Evolutionary conservation across 2,113 vertebrate species (phyloP).

Genomic region (Gyps fulvus): DNA sequence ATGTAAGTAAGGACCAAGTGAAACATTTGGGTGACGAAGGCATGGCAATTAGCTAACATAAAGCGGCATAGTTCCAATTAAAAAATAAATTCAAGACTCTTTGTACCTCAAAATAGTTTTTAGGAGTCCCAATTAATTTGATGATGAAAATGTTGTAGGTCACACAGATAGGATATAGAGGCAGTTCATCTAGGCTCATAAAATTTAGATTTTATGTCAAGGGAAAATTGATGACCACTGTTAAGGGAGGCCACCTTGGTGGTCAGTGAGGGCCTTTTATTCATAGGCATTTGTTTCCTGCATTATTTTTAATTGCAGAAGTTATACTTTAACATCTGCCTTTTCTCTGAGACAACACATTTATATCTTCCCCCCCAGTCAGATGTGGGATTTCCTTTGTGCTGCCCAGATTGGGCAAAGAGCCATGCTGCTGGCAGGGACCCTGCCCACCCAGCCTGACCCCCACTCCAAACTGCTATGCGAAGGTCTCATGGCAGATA

Average conservation of each 20-base stretch:
- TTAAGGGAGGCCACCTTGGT: background rate
- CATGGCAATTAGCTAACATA: background rate
- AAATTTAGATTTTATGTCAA: background rate
- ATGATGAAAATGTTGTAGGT: background rate
- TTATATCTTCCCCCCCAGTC: background rate
- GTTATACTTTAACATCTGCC: background rate
- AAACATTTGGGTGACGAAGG: background rate
- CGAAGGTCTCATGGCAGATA: background rate
- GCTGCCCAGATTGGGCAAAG: background rate
- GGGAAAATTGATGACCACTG: background rate
- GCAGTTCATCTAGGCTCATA: background rate
- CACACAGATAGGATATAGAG: background rate
- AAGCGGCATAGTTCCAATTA: background rate
- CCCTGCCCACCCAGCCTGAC: background rate
- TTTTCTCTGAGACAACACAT: background rate
- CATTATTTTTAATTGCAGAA: background rate
- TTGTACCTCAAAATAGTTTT: background rate
- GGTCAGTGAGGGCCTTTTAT: background rate
- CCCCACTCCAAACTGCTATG: background rate
- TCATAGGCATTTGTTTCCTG: background rate
- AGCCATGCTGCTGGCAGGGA: background rate
- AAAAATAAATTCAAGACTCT: background rate
- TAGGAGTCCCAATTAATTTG: background rate
- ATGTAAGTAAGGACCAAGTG: background rate
- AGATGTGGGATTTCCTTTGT: background rate